Conservation (phyloP, 2,888 invertebrate genomes). For the Spodoptera picta region DNA sequence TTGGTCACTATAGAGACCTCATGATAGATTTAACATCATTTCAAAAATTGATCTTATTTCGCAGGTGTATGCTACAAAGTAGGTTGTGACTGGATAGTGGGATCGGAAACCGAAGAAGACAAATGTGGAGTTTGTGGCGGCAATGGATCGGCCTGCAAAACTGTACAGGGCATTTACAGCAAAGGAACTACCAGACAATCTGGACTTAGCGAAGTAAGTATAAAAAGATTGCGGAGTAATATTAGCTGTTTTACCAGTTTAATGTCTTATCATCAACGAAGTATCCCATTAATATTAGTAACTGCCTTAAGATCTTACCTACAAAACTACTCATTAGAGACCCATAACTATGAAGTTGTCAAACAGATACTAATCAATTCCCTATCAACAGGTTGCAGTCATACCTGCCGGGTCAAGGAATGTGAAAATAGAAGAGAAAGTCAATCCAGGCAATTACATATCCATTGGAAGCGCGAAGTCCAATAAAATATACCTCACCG, state of each 20-base stretch:
- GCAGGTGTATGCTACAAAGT: conserved; percentile 91
- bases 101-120: conserved; percentile 94
- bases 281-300: too few relatives aligned
- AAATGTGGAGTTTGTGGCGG: conserved; percentile 96
- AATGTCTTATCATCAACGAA: too few relatives aligned
- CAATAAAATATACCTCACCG: conserved; percentile 93
- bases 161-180: conserved; percentile 92
- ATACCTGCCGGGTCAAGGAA: conserved; percentile 94
- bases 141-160: conserved; percentile 93
- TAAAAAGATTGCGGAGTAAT: neutral
- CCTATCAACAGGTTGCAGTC: conserved; percentile 88
- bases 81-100: conserved; percentile 97
- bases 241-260: too few relatives aligned
- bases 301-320: too few relatives aligned
- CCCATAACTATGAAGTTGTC: conserved; percentile 9
- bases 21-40: too few relatives aligned
- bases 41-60: conserved; percentile 9
- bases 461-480: conserved; percentile 92
- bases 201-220: conserved; percentile 87
- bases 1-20: too few relatives aligned
- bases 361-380: conserved; percentile 23
- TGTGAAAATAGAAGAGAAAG: conserved; percentile 93
- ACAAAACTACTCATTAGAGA: conserved; percentile 2
- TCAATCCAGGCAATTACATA: conserved; percentile 93
- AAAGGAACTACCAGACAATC: conserved; percentile 88